These are phyloP conservation scores for Cistogaster globosa DNA, from an alignment of 2,888 invertebrate species.

Conservation along the genomic window DNA sequence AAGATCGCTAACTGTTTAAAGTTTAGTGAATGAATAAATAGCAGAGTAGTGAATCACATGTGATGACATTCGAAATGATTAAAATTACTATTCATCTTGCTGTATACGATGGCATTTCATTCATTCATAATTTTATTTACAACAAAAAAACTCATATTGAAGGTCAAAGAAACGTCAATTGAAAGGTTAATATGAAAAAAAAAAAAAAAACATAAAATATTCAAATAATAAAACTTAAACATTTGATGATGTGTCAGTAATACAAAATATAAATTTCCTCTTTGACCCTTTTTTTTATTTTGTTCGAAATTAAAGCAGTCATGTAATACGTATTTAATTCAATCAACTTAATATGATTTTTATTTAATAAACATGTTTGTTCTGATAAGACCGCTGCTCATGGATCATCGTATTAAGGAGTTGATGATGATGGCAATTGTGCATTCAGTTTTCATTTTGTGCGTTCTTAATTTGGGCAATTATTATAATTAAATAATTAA, in stretches of 20 bases:
- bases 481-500: constrained; percentile 57
- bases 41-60: constrained; percentile 30
- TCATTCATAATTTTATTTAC: constrained; percentile 53
- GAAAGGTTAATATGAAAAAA: constrained; percentile 61
- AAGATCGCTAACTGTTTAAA: constrained; percentile 20
- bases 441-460: not conserved
- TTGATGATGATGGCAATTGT: constrained; percentile 5
- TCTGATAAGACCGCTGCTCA: not conserved
- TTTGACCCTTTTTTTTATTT: constrained; percentile 30
- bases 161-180: constrained; percentile 69
- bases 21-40: constrained; percentile 6
- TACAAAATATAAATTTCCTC: not conserved
- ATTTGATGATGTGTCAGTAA: constrained; percentile 49
- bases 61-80: constrained; percentile 5
- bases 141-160: constrained; percentile 31
- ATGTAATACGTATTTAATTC: constrained; percentile 51
- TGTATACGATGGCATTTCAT: not conserved
- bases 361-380: constrained; percentile 18
- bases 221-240: constrained; percentile 19
- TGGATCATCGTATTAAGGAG: not conserved
- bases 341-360: constrained; percentile 28
- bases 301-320: constrained; percentile 32
- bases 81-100: not conserved
- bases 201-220: not conserved
- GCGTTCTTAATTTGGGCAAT: not conserved